A percentile compares a stretch with the other conserved stretches of the same genome.
phyloP scores from a whole-genome alignment of 2,888 invertebrate genomes.

The Melieria picta region DNA sequence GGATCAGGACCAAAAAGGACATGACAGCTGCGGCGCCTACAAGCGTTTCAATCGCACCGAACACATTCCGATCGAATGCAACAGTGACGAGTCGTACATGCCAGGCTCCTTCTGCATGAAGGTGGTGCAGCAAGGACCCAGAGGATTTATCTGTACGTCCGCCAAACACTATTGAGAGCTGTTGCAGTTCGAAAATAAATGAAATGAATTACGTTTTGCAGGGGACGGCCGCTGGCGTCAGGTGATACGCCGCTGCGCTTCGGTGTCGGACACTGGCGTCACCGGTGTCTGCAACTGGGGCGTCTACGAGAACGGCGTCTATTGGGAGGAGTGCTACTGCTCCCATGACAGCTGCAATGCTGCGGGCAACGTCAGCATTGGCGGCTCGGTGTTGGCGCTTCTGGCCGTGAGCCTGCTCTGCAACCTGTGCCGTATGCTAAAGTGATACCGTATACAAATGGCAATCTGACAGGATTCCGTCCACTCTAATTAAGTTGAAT shows the following conservation, averaged over 20 bases:
- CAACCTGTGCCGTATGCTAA: no score
- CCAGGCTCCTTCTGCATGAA: constrained; percentile 98
- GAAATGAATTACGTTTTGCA: constrained; percentile 56
- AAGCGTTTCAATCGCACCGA: constrained; percentile 82
- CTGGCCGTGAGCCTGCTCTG: no score
- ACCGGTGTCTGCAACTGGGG: constrained; percentile 98
- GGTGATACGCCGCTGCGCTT: constrained; percentile 88
- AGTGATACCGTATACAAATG: no score
- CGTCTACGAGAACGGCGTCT: constrained; percentile 91
- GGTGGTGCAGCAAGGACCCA: constrained; percentile 91
- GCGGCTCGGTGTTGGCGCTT: no score
- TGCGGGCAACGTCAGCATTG: constrained; percentile 28
- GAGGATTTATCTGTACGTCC: constrained; percentile 91
- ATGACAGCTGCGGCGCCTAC: constrained; percentile 91
- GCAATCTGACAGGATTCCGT: no score
- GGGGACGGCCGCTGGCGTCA: constrained; percentile 96
- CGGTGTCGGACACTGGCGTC: constrained; percentile 89
- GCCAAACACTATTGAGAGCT: not conserved
- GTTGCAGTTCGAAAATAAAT: not conserved
- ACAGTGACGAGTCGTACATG: constrained; percentile 91
- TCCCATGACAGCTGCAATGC: constrained; percentile 88
- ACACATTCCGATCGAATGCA: constrained; percentile 92
- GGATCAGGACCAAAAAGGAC: constrained; percentile 78
- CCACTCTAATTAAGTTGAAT: no score
- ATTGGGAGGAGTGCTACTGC: constrained; percentile 98